Base-by-base conservation (phyloP, 2,888 invertebrate genomes). In the Endomychus coccineus region DNA sequence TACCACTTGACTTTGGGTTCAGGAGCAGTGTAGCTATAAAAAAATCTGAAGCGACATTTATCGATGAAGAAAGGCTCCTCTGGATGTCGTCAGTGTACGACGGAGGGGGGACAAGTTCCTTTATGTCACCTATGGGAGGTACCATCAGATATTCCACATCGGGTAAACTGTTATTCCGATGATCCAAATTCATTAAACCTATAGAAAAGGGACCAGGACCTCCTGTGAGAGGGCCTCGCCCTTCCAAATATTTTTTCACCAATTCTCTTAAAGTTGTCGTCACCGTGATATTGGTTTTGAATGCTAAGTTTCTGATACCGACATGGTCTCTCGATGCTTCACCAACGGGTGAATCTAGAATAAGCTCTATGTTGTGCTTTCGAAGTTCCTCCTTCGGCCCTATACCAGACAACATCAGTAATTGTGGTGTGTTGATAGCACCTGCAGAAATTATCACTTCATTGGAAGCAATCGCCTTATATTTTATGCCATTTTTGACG, bases 361-460 rank as follows among this genome's bases (percentile, higher is more conserved):
- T 31, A 4, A 54, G 35, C 6, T 40, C 27, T 13, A 58, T 58
- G 3, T 41, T 36, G 4, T 48, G 27, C 14, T 44, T 33, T 14
- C 39, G 14, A 10, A 58, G 32, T 15, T 54, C 47, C 2, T 43
- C 32, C 25, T 39, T 29, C 1, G 56, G 56, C 2, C 58, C 58
- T n/a, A 58, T 42, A 11, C 56, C 58, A 13, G 54, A 56, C 4
- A 56, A 29, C 54, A 55, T 52, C 7, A 58, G 34, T 2, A 58
- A 28, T 36, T 54, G 54, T 1, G 57, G 56, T 6, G 55, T 91
- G 85, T 90, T 90, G 19, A 92, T 83, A 1, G 90, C 79, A 0
- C 92, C 91, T 0, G 87, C 89, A n/a, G 87, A 80, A 19, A 92
- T 58, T 27, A 91, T 83, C 0, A 92, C 75, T 60, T 87, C 87